These are phyloP conservation scores for Tipula confusa DNA, from an alignment of 2,888 invertebrate genomes.

Conservation along the genomic window DNA sequence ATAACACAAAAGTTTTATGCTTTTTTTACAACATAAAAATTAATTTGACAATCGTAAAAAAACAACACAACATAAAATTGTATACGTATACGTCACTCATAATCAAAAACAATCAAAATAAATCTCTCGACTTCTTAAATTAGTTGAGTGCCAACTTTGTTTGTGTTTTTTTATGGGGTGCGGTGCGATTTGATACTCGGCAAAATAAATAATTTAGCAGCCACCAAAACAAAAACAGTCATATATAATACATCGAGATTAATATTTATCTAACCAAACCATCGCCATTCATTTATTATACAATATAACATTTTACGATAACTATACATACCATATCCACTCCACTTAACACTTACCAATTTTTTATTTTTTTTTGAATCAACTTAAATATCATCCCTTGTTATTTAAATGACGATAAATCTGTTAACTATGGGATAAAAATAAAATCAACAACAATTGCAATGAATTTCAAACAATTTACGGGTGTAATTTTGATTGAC, in stretches of 20 bases:
- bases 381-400: background rate
- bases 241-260: conserved; percentile 4
- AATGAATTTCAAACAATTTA: conserved; percentile 30
- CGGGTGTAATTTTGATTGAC: conserved; percentile 31
- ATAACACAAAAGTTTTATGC: too few relatives aligned
- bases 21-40: too few relatives aligned
- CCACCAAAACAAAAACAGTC: too few relatives aligned
- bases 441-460: background rate
- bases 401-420: conserved; percentile 20
- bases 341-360: too few relatives aligned
- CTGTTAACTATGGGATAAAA: background rate
- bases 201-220: background rate
- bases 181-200: background rate
- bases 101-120: background rate
- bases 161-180: background rate
- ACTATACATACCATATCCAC: too few relatives aligned
- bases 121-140: background rate
- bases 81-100: background rate
- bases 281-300: background rate
- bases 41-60: background rate
- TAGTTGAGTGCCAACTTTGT: background rate
- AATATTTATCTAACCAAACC: background rate
- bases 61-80: background rate
- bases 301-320: background rate
- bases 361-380: background rate